Percentiles rank a stretch among this genome's conserved stretches.
phyloP scores from a whole-genome alignment of 2,797 vertebrate species.

The Anabacerthia variegaticeps region DNA sequence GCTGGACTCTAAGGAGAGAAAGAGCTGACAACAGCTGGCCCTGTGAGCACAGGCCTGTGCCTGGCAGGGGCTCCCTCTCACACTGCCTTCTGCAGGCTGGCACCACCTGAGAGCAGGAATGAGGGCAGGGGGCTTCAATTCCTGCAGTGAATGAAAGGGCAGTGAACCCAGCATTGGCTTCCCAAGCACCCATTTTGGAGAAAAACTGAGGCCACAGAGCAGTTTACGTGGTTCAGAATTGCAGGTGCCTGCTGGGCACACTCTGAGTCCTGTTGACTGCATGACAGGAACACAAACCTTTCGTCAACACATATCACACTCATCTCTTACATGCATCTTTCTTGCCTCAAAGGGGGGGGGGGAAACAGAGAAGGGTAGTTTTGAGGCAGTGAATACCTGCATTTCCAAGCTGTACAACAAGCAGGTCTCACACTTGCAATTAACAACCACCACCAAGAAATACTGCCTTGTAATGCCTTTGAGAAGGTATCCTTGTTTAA shows the following conservation, averaged over 20 bases:
- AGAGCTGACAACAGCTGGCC: fast-evolving
- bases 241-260: background rate
- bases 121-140: background rate
- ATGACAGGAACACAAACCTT: background rate
- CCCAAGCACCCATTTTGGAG: background rate
- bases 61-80: fast-evolving
- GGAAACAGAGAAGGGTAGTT: background rate
- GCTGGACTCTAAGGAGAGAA: background rate
- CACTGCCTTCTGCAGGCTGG: background rate
- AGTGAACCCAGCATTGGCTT: background rate
- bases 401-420: background rate
- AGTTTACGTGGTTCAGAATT: fast-evolving
- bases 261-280: background rate
- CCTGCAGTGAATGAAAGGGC: background rate
- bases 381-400: background rate
- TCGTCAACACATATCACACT: background rate
- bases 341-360: background rate
- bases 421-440: background rate
- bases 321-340: background rate
- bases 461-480: background rate
- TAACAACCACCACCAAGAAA: background rate
- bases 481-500: background rate
- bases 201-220: background rate
- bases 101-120: background rate
- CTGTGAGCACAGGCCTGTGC: fast-evolving